These are phyloP conservation scores for Molossus molossus DNA, from an alignment of 2,797 vertebrate genomes.

Conservation along the genomic window DNA sequence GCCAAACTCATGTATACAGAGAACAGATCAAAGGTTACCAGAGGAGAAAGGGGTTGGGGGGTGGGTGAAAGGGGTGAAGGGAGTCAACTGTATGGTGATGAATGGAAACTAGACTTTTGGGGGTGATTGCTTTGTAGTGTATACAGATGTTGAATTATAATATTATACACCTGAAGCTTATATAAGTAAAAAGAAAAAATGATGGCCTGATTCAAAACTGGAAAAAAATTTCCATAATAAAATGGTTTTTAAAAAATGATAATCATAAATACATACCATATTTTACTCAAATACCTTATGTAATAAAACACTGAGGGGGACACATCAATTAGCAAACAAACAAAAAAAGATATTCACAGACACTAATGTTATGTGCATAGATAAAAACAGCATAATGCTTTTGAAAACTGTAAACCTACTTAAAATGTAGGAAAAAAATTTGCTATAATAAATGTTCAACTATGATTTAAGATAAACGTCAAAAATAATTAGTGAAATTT, in stretches of 20 bases:
- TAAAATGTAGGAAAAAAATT: slow-evolving; percentile 3
- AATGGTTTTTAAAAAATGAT: neutral
- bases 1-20: neutral
- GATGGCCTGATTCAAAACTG: neutral
- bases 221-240: slow-evolving; percentile 1
- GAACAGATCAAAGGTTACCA: neutral
- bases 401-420: slow-evolving; percentile 13
- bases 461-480: slow-evolving; percentile 56
- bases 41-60: neutral
- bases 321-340: slow-evolving; percentile 17
- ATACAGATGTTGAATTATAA: neutral
- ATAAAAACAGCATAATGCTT: slow-evolving; percentile 37
- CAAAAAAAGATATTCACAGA: slow-evolving; percentile 43
- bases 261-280: slow-evolving; percentile 1
- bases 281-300: slow-evolving; percentile 45
- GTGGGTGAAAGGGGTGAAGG: neutral
- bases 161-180: neutral
- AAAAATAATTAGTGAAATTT: slow-evolving; percentile 50
- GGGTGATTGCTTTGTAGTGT: neutral
- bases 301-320: neutral
- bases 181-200: neutral
- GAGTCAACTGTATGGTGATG: neutral
- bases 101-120: neutral
- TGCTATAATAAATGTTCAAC: neutral
- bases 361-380: neutral